phyloP scores from a whole-genome alignment of 2,888 invertebrate genomes.

The Lasioglossum calceatum region DNA sequence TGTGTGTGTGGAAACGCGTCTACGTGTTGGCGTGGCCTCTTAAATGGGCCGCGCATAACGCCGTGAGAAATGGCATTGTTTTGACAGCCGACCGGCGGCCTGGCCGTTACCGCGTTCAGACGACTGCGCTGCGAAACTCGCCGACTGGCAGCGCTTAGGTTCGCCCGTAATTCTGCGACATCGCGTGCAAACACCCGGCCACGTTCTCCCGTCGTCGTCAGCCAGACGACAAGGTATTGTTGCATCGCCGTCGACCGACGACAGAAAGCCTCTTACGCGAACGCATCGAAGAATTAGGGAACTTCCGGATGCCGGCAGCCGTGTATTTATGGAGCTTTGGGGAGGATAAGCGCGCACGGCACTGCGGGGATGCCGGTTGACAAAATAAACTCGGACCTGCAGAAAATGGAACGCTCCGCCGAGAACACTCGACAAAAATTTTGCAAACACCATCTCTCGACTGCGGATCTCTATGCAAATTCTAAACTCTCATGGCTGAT shows the following conservation, averaged over 20 bases:
- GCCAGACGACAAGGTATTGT: not conserved
- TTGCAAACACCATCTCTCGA: not conserved
- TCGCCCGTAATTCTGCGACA: slow-evolving; percentile 41
- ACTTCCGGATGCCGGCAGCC: not conserved
- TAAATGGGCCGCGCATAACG: slow-evolving; percentile 80
- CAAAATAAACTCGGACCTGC: not conserved
- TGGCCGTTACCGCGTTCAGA: slow-evolving; percentile 43
- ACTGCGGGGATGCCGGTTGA: not conserved
- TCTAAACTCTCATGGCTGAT: no score
- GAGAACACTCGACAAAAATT: not conserved
- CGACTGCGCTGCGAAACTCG: slow-evolving; percentile 64
- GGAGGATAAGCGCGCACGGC: not conserved
- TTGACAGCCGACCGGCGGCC: slow-evolving; percentile 76
- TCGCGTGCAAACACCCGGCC: slow-evolving; percentile 38
- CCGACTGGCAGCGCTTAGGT: slow-evolving; percentile 35
- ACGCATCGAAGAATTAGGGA: slow-evolving; percentile 12
- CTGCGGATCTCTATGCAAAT: not conserved
- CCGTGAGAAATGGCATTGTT: slow-evolving; percentile 81
- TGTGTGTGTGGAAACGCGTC: not conserved
- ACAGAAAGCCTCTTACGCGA: slow-evolving; percentile 12
- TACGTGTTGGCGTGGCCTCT: slow-evolving; percentile 63
- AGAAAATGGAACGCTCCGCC: not conserved
- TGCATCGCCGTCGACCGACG: not conserved
- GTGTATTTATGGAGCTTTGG: not conserved
- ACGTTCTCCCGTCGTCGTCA: not conserved